A percentile compares a stretch with the other conserved stretches of the same genome.
Conservation (phyloP, 2,888 invertebrate genomes). For the Microctonus aethiopoides region DNA sequence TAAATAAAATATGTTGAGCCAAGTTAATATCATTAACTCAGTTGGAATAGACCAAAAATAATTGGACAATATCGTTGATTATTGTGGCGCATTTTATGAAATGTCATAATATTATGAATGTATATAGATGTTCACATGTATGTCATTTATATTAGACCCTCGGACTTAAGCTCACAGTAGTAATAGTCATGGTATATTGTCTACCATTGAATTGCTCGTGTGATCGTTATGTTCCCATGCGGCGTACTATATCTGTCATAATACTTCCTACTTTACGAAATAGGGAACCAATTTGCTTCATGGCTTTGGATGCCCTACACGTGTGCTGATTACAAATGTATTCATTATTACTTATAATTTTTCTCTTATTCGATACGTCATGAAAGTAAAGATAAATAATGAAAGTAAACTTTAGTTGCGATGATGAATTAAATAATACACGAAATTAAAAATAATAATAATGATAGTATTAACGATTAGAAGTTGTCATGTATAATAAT, state of each 20-base stretch:
- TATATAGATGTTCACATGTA: background rate
- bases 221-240: background rate
- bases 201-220: constrained; percentile 5
- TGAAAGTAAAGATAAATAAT: background rate
- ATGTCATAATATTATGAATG: background rate
- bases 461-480: too few species aligned
- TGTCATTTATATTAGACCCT: background rate
- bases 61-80: too few species aligned
- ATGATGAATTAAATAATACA: background rate
- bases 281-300: constrained; percentile 8
- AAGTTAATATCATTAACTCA: too few species aligned
- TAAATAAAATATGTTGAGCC: too few species aligned
- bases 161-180: background rate
- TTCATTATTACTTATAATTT: background rate
- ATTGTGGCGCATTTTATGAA: too few species aligned
- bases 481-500: too few species aligned
- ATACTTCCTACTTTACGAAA: constrained; percentile 16
- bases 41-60: too few species aligned
- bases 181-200: background rate
- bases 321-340: background rate
- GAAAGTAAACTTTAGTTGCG: background rate
- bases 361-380: background rate
- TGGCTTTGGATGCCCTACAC: background rate
- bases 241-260: background rate
- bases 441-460: background rate